Base-by-base conservation (phyloP, 2,113 vertebrate species). In the Serilophus lunatus region DNA sequence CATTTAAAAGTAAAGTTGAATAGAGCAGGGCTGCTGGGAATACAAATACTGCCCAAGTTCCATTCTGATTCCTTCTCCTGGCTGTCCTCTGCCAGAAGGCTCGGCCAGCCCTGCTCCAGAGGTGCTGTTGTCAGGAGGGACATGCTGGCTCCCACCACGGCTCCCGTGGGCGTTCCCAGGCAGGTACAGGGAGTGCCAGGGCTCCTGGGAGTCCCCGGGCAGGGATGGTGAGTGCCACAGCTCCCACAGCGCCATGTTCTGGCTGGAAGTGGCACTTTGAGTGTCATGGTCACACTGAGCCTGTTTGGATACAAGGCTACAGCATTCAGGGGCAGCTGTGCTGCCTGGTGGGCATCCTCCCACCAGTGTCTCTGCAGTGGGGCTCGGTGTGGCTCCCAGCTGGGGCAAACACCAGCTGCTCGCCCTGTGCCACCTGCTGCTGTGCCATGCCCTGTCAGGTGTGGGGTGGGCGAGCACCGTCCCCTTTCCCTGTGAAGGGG, bases 361-460 rank as follows among this genome's bases (percentile, higher is more conserved):
- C 3, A 2, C 22, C 44, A 26, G 19, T 3, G 2, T 2, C 63
- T 60, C 57, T 13, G 35, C 1, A 6, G 25, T 23, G 49, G 29
- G 61, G 49, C 1, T 1, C 9, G 8, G 44, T 8, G 45, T 2
- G 4, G 44, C 9, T 69, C 78, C 33, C 49, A 16, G 18, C 33
- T 12, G 20, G 54, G 42, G 8, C 8, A 4, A 40, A 20, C 23
- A 19, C 11, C 7, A 1, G 24, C 38, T 0, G 2, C 28, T 31
- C 11, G 20, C 33, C 56, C 10, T 0, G 1, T 44, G 59, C 25
- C 77, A 7, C 24, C 44, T 0, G 0, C 31, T 23, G 56, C 10
- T 0, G 22, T 91, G 88, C 9, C 18, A 13, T 35, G 54, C 38
- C 2, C 26, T 2, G 0, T 0, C 2, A 10, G n/a, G 6, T 12